phyloP scores from a whole-genome alignment of 2,888 invertebrate genomes.

The Caenorhabditis sinica region DNA sequence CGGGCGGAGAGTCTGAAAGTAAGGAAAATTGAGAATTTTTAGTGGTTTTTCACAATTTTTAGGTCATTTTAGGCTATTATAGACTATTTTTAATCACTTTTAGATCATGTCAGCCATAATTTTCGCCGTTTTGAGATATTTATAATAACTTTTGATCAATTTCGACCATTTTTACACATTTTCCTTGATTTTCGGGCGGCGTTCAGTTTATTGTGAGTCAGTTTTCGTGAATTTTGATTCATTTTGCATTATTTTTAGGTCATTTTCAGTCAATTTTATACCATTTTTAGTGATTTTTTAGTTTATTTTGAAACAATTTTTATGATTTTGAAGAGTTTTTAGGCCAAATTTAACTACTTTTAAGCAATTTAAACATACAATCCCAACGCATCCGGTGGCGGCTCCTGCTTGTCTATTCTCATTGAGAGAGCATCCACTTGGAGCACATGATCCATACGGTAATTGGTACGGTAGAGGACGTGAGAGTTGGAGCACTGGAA shows the following conservation, averaged over 20 bases:
- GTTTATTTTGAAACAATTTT: too few species aligned
- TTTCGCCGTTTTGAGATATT: too few species aligned
- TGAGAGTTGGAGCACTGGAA: slow-evolving; percentile 18
- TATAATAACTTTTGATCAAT: too few species aligned
- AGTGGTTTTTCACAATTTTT: not conserved
- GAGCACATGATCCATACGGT: slow-evolving; percentile 36
- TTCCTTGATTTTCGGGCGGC: too few species aligned
- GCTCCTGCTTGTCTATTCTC: slow-evolving; percentile 14
- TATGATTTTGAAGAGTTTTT: too few species aligned
- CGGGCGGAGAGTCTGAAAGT: slow-evolving; percentile 53
- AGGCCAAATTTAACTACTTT: not conserved
- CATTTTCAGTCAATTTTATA: not conserved
- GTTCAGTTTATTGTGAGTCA: not conserved
- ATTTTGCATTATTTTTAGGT: not conserved
- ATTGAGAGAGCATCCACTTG: slow-evolving; percentile 53
- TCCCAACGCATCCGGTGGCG: slow-evolving; percentile 35
- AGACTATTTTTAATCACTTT: too few species aligned
- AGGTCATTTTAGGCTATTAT: too few species aligned
- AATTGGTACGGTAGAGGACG: slow-evolving; percentile 45
- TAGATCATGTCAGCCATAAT: too few species aligned
- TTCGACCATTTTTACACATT: too few species aligned
- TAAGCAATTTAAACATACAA: slow-evolving; percentile 31
- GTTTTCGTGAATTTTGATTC: not conserved
- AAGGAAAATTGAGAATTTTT: not conserved
- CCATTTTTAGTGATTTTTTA: too few species aligned